Evolutionary conservation across 2,113 vertebrate genomes (phyloP).

Genomic region (Isurus oxyrinchus): DNA sequence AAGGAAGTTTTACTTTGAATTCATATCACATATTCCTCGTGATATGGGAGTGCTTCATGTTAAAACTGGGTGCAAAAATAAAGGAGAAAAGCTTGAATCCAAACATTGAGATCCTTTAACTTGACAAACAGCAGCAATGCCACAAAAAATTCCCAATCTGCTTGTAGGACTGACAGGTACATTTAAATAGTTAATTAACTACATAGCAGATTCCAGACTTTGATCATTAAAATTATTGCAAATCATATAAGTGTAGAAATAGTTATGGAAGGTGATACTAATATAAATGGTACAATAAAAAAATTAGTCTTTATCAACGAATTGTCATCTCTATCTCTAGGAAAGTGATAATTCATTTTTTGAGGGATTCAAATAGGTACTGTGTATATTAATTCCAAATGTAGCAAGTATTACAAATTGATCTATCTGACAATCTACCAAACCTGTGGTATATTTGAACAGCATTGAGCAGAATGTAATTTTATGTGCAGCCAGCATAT

Average conservation of each 20-base stretch:
- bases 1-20: background rate
- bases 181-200: background rate
- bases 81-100: background rate
- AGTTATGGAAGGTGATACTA: background rate
- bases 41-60: background rate
- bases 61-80: background rate
- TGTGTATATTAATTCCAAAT: background rate
- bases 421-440: background rate
- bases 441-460: slow-evolving; percentile 30
- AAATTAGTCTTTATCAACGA: background rate
- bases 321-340: background rate
- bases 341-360: background rate
- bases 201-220: background rate
- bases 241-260: background rate
- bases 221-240: background rate
- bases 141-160: background rate
- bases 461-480: slow-evolving; percentile 28
- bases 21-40: too few relatives aligned
- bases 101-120: background rate
- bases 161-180: background rate
- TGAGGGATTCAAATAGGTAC: background rate
- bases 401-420: slow-evolving; percentile 19
- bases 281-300: background rate
- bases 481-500: slow-evolving; percentile 22
- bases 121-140: background rate